A percentile compares a stretch with the other conserved stretches of the same genome.
Evolutionary conservation across 2,888 invertebrate genomes (phyloP).

Genomic region (Hirtodrosophila confusa): DNA sequence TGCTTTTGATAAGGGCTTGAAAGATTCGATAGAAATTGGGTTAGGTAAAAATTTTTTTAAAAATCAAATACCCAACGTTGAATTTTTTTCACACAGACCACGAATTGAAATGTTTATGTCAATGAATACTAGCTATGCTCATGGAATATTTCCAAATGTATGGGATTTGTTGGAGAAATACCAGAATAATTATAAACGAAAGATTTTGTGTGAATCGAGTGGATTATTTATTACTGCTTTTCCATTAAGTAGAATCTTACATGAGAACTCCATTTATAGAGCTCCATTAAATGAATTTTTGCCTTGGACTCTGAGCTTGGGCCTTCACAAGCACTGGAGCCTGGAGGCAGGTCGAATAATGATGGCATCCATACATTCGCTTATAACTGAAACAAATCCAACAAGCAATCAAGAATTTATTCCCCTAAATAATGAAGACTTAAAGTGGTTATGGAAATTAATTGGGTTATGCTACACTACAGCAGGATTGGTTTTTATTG

Average conservation of each 20-base stretch:
- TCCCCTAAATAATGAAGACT: not conserved
- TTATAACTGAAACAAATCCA: not conserved
- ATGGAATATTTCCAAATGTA: not conserved
- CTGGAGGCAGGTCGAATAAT: not conserved
- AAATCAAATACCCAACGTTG: not conserved
- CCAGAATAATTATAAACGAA: not conserved
- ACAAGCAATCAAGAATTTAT: not conserved
- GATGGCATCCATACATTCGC: not conserved
- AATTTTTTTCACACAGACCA: too few relatives aligned
- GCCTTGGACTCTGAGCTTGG: slow-evolving; percentile 6
- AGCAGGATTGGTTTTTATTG: slow-evolving; percentile 10
- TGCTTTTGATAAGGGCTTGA: not conserved
- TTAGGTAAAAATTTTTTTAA: not conserved
- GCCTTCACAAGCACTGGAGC: slow-evolving; percentile 9
- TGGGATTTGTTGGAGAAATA: not conserved
- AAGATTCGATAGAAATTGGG: not conserved
- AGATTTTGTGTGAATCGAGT: not conserved
- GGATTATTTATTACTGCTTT: not conserved
- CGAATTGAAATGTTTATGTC: not conserved
- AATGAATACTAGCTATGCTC: slow-evolving; percentile 3
- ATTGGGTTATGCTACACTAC: not conserved
- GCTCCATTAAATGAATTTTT: slow-evolving; percentile 1
- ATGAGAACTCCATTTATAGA: slow-evolving; percentile 2
- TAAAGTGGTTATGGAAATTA: slow-evolving; percentile 22
- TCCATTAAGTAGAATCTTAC: not conserved